Evolutionary conservation across 35 echinoderm and acorn worm genomes (phyloP).

Genomic region (Amphiura filiformis): DNA sequence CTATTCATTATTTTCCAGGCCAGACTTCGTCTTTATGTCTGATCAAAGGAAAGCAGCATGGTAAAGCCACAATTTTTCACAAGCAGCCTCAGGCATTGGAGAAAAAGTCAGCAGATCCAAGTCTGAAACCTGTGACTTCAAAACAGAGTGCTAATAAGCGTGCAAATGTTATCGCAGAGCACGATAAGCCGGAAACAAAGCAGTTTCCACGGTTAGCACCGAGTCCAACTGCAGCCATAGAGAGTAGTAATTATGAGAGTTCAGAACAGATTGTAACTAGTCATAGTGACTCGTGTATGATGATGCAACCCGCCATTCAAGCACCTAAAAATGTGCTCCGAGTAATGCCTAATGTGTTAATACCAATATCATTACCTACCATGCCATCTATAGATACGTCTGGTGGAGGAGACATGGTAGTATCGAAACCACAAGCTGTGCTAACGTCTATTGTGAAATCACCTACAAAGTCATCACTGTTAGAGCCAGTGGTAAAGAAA

Average conservation of each 20-base stretch:
- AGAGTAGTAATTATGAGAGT: not conserved
- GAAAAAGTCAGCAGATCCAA: not conserved
- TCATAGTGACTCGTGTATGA: not conserved
- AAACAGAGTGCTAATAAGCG: not conserved
- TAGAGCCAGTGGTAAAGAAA: too few species aligned
- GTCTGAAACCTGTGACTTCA: not conserved
- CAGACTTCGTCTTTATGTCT: not conserved
- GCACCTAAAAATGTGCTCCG: not conserved
- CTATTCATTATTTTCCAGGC: not conserved
- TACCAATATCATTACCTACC: too few species aligned
- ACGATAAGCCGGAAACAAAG: not conserved
- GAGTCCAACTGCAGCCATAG: not conserved
- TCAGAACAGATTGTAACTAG: not conserved
- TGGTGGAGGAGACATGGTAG: too few species aligned
- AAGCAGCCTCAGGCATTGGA: not conserved
- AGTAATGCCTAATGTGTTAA: not conserved
- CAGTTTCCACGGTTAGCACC: not conserved
- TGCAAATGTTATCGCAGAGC: not conserved
- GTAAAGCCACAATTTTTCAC: not conserved
- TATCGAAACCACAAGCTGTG: too few species aligned
- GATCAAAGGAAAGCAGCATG: not conserved
- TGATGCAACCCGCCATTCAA: not conserved
- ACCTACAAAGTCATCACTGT: too few species aligned
- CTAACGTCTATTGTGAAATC: too few species aligned
- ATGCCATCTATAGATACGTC: too few species aligned